Evolutionary conservation across 2,888 invertebrate genomes (phyloP).

Genomic region (Protula sp.): DNA sequence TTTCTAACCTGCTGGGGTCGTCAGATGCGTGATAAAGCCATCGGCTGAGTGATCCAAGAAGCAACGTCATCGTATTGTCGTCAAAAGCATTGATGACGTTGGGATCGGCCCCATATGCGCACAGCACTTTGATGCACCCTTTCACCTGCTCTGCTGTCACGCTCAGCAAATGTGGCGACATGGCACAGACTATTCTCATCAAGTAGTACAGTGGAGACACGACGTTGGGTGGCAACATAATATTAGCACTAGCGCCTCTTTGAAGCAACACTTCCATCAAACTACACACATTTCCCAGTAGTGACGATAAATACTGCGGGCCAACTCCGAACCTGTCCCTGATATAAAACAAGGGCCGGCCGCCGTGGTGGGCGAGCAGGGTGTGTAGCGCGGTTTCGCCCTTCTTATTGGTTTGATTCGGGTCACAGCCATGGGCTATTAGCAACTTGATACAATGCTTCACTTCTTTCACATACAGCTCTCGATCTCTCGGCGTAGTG

Average conservation of each 20-base stretch:
- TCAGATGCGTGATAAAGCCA: conserved; percentile 26
- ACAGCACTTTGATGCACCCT: conserved; percentile 12
- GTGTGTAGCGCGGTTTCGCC: conserved; percentile 71
- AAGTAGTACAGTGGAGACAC: conserved; percentile 27
- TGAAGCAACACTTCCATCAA: conserved; percentile 38
- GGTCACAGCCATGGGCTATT: conserved; percentile 46
- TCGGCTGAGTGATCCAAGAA: conserved; percentile 22
- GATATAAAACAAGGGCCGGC: conserved; percentile 25
- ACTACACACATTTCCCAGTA: conserved; percentile 29
- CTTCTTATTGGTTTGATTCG: conserved; percentile 46
- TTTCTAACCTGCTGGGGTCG: conserved; percentile 17
- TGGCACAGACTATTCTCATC: conserved; percentile 25
- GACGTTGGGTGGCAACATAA: conserved; percentile 25
- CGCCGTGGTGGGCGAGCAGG: conserved; percentile 52
- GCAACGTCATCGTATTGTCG: conserved; percentile 24
- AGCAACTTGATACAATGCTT: conserved; percentile 37
- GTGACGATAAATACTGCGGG: conserved; percentile 17
- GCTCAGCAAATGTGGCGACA: conserved; percentile 25
- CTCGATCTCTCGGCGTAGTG: conserved; percentile 22
- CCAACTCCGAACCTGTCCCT: conserved; percentile 26
- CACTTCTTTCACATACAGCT: conserved; percentile 27
- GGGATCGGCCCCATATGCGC: conserved; percentile 22
- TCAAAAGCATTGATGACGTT: conserved; percentile 26
- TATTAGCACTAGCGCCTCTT: conserved; percentile 20
- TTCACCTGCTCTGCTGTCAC: conserved; percentile 19